Evolutionary conservation across 1,140 invertebrate species (phyloP), one percentile per base, ranked within the genome.

Genomic region (Oncopodura yosiiana): DNA sequence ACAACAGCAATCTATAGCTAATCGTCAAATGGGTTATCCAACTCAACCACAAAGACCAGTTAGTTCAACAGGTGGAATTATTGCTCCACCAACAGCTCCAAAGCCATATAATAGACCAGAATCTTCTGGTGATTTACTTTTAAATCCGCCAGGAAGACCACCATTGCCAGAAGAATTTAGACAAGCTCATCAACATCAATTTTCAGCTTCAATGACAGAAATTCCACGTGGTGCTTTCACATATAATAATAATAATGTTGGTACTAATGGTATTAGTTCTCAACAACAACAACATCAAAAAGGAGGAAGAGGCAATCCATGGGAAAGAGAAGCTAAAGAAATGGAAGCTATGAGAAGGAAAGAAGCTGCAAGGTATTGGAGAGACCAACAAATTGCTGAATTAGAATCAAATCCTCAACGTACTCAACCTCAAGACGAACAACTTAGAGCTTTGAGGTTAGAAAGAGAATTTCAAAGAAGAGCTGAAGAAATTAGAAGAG

Each of bases 251-350:
- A 61, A 55, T 56, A 67, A 3, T 58, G 65, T 36, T 27, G 74
- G 55, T 78, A 60, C 57, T 36, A 63, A 63, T 27, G 55, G 49
- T 1, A 18, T 12, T 12, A 21, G 32, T 8, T 21, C 19, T 21
- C 26, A 48, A 2, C 30, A 23, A 32, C 56, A 48, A 29, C 27
- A 34, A 34, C 44, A 50, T 37, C 24, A 44, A 26, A 41, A 48
- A 6, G 29, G 29, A 21, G 19, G 38, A n/a, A 26, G 32, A 12
- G 77, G 79, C 43, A 88, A 87, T 75, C 87, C 87, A 1, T 91
- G 87, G 88, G 85, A 89, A 63, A 74, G 86, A 45, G 88, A 92
- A 73, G 87, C 90, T 69, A 80, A 84, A 60, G 87, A 93, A 72
- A 83, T 81, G 66, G 83, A 81, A 66, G 66, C 61, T 36, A 42